Evolutionary conservation across 2,113 vertebrate genomes (phyloP).

Genomic region (Calidris pugnax): DNA sequence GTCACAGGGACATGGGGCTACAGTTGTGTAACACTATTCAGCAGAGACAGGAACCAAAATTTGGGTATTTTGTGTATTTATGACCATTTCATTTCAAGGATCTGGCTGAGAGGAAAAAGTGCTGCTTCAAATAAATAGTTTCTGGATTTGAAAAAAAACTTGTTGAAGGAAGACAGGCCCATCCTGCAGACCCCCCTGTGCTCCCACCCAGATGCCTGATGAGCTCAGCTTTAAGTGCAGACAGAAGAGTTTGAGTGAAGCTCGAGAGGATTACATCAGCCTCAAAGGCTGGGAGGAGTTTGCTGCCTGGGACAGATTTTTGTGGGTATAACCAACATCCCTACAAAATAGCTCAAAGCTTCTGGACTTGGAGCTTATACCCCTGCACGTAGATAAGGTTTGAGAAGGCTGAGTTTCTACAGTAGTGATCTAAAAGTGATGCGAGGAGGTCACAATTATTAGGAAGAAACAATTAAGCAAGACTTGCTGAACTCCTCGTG

Average conservation of each 20-base stretch:
- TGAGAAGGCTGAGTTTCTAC: not conserved
- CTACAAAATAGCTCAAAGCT: not conserved
- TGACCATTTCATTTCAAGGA: accelerated
- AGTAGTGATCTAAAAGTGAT: not conserved
- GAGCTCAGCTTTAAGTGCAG: not conserved
- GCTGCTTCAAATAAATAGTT: not conserved
- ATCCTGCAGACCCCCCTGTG: not conserved
- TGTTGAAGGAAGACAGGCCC: not conserved
- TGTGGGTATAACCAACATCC: not conserved
- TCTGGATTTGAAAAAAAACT: too few species aligned
- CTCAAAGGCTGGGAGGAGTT: not conserved
- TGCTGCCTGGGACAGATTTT: not conserved
- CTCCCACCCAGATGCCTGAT: accelerated
- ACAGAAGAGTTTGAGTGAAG: not conserved
- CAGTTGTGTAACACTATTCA: accelerated
- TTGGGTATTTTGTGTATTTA: accelerated
- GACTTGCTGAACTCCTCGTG: not conserved
- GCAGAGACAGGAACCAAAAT: not conserved
- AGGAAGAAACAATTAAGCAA: not conserved
- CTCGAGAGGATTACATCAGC: accelerated
- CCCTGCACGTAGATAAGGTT: not conserved
- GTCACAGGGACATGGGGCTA: too few species aligned
- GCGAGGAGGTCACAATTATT: accelerated
- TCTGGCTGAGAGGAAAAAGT: not conserved
- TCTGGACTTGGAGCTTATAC: not conserved